Conservation (phyloP, 2,113 vertebrate genomes). For the Apaloderma vittatum region DNA sequence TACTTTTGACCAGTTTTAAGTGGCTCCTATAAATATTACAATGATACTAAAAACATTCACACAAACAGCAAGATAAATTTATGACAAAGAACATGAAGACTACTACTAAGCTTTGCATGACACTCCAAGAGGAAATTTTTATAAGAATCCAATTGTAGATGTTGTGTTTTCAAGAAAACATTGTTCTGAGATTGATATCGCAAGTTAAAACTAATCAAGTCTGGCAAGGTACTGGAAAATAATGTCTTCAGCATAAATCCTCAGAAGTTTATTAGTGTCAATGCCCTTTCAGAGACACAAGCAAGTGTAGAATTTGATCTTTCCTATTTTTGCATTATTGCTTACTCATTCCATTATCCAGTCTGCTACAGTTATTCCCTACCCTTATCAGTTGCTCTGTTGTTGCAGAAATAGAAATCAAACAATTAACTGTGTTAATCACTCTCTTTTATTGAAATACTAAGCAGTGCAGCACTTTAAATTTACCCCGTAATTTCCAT, state of each 20-base stretch:
- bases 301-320: not conserved
- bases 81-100: not conserved
- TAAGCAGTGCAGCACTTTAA: not conserved
- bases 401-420: not conserved
- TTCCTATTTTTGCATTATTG: constrained; percentile 22
- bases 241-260: not conserved
- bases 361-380: not conserved
- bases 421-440: not conserved
- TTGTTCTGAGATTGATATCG: not conserved
- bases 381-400: not conserved
- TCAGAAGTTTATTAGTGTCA: not conserved
- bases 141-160: not conserved
- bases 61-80: not conserved
- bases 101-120: not conserved
- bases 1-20: not conserved
- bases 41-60: not conserved
- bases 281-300: not conserved
- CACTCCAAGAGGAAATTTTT: not conserved
- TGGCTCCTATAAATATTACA: not conserved
- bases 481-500: not conserved
- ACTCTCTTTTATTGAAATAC: not conserved
- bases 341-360: not conserved
- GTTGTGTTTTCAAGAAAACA: not conserved
- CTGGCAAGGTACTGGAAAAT: not conserved
- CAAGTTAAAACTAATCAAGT: not conserved